Conservation (phyloP, 2,113 vertebrate species). For the Carlito syrichta region DNA sequence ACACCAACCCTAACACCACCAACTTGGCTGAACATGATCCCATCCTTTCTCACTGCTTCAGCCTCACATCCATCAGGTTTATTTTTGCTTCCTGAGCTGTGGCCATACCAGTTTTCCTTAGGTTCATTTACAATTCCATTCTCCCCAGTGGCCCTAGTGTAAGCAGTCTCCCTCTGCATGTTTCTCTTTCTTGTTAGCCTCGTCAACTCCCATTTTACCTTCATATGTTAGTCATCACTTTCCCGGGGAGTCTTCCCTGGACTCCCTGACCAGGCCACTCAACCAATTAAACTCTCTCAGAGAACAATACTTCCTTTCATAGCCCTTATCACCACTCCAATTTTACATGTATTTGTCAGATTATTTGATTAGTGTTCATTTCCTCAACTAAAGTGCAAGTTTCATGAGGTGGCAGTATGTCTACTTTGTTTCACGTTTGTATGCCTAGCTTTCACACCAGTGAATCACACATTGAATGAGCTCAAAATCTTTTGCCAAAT, state of each 20-base stretch:
- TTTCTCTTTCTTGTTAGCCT: neutral
- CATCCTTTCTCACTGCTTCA: neutral
- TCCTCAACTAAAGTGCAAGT: neutral
- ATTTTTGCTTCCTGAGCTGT: neutral
- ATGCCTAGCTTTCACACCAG: neutral
- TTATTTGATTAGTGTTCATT: neutral
- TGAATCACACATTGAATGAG: neutral
- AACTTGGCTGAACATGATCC: fast-evolving
- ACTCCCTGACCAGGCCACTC: neutral
- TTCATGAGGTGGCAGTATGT: neutral
- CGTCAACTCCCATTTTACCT: neutral
- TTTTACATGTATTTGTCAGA: neutral
- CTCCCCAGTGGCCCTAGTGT: neutral
- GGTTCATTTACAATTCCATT: neutral
- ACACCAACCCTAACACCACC: neutral
- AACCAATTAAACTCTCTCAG: neutral
- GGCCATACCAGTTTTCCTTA: neutral
- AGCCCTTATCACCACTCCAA: neutral
- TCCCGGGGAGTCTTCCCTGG: neutral
- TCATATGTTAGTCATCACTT: neutral
- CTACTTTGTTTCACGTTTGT: neutral
- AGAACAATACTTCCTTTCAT: neutral
- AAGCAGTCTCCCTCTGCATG: neutral
- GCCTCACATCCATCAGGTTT: neutral
- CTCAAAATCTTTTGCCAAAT: neutral